phyloP scores from a whole-genome alignment of 2,797 vertebrate species.

The Rallus crepitans region DNA sequence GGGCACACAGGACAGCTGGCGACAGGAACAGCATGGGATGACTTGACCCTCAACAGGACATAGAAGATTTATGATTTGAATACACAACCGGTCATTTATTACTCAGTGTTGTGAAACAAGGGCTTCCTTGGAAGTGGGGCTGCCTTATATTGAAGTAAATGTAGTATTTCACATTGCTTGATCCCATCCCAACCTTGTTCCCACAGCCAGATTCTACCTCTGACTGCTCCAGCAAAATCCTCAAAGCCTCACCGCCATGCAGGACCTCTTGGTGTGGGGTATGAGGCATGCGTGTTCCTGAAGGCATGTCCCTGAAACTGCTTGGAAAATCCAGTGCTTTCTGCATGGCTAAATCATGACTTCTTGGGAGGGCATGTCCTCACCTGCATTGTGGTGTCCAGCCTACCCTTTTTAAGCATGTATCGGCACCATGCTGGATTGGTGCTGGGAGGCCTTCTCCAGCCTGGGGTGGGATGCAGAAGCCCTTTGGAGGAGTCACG shows the following conservation, averaged over 20 bases:
- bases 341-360: background rate
- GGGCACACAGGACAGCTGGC: rapidly evolving
- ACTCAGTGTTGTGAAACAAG: background rate
- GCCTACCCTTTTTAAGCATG: background rate
- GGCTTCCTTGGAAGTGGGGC: background rate
- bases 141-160: background rate
- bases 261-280: rapidly evolving
- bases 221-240: background rate
- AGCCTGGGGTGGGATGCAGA: background rate
- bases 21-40: rapidly evolving
- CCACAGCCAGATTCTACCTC: background rate
- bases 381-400: background rate
- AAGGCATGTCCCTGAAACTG: rapidly evolving
- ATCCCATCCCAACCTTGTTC: background rate
- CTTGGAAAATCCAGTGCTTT: background rate
- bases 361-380: background rate
- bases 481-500: background rate
- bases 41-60: background rate
- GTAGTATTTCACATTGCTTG: background rate
- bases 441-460: background rate
- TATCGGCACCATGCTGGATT: background rate
- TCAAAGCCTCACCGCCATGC: rapidly evolving
- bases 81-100: background rate
- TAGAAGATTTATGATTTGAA: background rate
- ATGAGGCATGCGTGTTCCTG: rapidly evolving